Evolutionary conservation across 2,113 vertebrate species (phyloP).

Genomic region (Lipotes vexillifer): DNA sequence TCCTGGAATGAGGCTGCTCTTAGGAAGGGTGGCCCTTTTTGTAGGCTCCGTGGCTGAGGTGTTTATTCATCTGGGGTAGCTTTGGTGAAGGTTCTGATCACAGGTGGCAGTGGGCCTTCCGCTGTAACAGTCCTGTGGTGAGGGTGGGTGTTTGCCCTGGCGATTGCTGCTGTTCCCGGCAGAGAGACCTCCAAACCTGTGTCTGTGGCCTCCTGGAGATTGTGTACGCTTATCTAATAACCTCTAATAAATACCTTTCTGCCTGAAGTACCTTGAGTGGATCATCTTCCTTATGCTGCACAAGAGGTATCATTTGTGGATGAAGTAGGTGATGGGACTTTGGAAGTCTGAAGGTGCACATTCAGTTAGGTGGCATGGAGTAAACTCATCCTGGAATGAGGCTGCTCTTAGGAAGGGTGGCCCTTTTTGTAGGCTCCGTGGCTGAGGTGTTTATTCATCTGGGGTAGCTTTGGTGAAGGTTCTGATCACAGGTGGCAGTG

Average conservation of each 20-base stretch:
- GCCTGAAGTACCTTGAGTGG: background rate
- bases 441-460: background rate
- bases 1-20: background rate
- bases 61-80: background rate
- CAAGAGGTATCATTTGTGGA: background rate
- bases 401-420: background rate
- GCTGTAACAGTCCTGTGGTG: background rate
- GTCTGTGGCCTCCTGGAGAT: background rate
- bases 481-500: background rate
- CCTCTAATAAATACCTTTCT: slow-evolving; percentile 31
- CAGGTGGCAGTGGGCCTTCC: background rate
- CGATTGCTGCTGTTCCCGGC: background rate
- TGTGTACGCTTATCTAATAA: background rate
- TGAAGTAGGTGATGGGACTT: background rate
- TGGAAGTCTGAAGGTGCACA: background rate
- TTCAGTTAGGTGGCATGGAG: background rate
- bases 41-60: background rate
- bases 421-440: background rate
- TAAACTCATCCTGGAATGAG: background rate
- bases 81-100: background rate
- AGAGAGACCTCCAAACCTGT: background rate
- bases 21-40: background rate
- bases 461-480: background rate
- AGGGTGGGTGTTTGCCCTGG: background rate
- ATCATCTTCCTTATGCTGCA: background rate